Evolutionary conservation across 2,113 vertebrate species (phyloP).

Genomic region (Carassius carassius): DNA sequence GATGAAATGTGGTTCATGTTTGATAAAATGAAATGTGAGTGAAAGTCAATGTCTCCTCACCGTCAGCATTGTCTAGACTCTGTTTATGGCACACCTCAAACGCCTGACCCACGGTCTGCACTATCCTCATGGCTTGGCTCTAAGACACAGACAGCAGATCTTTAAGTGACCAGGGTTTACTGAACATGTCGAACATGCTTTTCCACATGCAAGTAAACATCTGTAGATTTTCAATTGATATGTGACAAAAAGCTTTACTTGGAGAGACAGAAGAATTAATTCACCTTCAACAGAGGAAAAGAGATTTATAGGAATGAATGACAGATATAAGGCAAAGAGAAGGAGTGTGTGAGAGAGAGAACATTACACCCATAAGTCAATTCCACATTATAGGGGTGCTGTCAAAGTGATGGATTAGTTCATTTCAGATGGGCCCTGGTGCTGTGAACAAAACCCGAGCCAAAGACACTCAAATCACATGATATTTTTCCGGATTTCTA

Average conservation of each 20-base stretch:
- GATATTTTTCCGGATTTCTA: too few species aligned
- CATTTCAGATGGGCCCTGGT: conserved; percentile 47
- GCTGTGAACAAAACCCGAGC: not conserved
- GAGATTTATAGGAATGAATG: not conserved
- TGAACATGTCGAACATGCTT: not conserved
- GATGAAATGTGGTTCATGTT: not conserved
- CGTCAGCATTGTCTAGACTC: conserved; percentile 76
- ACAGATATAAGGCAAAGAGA: not conserved
- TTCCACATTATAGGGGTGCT: conserved; percentile 50
- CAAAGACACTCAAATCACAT: conserved; percentile 27
- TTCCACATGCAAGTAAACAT: conserved; percentile 15
- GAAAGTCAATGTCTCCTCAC: conserved; percentile 24
- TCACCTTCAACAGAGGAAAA: not conserved
- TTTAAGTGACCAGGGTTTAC: not conserved
- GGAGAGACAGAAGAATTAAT: not conserved
- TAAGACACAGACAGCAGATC: conserved; percentile 57
- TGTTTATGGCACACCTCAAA: conserved; percentile 98
- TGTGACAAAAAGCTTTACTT: not conserved
- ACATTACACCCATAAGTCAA: conserved; percentile 23
- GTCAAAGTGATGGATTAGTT: conserved; percentile 62
- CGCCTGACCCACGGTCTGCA: conserved; percentile 92
- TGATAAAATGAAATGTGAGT: not conserved
- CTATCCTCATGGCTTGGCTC: conserved; percentile 97
- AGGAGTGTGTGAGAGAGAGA: conserved; percentile 12
- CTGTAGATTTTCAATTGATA: not conserved